Evolutionary conservation across 2,797 vertebrate genomes (phyloP).

Genomic region (Diglossa cyanea): DNA sequence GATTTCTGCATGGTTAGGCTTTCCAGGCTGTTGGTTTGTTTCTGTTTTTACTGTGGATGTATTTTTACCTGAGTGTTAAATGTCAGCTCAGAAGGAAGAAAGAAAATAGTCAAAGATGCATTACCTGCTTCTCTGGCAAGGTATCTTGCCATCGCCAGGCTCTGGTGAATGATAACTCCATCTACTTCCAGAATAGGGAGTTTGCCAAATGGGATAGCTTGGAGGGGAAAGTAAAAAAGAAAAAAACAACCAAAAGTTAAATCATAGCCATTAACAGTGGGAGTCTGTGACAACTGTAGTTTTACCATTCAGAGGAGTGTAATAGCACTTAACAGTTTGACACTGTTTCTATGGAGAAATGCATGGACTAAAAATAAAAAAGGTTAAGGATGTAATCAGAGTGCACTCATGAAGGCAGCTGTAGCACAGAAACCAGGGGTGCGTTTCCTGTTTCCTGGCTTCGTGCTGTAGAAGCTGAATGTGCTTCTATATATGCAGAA

Average conservation of each 20-base stretch:
- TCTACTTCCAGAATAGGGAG: conserved; percentile 78
- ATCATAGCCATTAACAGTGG: neutral
- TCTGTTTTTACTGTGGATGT: neutral
- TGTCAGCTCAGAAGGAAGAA: neutral
- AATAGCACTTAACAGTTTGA: neutral
- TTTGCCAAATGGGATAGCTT: conserved; percentile 76
- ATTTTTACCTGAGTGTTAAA: neutral
- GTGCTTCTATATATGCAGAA: neutral
- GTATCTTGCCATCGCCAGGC: conserved; percentile 79
- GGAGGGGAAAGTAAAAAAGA: neutral
- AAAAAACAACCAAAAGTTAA: neutral
- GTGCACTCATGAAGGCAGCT: neutral
- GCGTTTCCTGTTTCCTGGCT: neutral
- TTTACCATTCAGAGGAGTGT: neutral
- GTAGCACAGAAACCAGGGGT: accelerated
- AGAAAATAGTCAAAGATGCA: neutral
- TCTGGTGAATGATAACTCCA: conserved; percentile 74
- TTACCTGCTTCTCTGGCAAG: conserved; percentile 79
- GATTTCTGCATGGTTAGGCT: neutral
- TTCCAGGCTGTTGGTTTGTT: neutral
- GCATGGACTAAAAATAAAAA: neutral
- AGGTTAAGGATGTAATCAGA: neutral
- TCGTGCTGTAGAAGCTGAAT: neutral
- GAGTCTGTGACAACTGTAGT: neutral
- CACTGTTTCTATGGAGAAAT: neutral